phyloP scores from a whole-genome alignment of 2,113 vertebrate genomes.

The Oophaga pumilio region DNA sequence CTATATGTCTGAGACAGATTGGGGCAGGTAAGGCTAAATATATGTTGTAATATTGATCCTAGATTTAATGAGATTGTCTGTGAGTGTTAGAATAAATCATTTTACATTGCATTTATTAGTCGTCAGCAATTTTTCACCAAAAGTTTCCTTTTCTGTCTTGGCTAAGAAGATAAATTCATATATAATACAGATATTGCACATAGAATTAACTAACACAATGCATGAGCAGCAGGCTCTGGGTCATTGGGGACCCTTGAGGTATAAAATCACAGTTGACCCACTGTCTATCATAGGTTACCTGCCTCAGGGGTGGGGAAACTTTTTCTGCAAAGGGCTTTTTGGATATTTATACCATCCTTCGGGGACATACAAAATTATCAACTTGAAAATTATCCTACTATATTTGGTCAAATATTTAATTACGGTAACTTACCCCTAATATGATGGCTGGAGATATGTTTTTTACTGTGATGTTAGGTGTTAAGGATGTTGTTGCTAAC shows the following conservation, averaged over 20 bases:
- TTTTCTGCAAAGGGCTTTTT: too few species aligned
- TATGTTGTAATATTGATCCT: slow-evolving; percentile 47
- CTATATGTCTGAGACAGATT: slow-evolving; percentile 38
- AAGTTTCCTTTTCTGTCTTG: not conserved
- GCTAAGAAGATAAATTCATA: not conserved
- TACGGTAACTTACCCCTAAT: too few species aligned
- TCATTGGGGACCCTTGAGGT: not conserved
- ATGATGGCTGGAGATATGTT: too few species aligned
- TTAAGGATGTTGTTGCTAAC: too few species aligned
- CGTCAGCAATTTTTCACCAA: slow-evolving; percentile 33
- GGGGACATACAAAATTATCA: too few species aligned
- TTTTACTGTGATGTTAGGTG: too few species aligned
- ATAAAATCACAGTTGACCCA: too few species aligned
- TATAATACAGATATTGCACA: not conserved
- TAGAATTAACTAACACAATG: not conserved
- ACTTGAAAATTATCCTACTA: too few species aligned
- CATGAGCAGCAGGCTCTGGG: not conserved
- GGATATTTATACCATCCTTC: too few species aligned
- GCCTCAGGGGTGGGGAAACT: too few species aligned
- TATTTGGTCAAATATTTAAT: too few species aligned
- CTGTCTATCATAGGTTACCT: not conserved
- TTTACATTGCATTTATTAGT: not conserved
- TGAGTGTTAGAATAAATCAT: slow-evolving; percentile 49
- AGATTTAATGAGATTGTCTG: slow-evolving; percentile 51
- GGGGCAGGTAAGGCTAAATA: slow-evolving; percentile 53